Evolutionary conservation across 2,888 invertebrate genomes (phyloP), one percentile per base, ranked within the genome.

Genomic region (Hetaerina titia): DNA sequence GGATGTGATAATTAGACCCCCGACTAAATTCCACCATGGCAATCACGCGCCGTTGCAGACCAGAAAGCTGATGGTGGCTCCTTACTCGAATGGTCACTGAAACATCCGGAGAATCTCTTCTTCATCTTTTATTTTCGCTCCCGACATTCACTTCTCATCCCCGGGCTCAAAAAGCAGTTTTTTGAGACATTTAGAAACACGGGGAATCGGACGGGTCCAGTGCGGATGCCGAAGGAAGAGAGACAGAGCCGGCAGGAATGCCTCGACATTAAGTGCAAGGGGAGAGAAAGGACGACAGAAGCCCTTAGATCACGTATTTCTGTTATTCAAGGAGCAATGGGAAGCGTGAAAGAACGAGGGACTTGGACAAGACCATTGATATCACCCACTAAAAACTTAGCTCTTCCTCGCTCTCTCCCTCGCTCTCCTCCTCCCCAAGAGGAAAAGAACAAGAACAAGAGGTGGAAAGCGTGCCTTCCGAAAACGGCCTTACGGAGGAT

Each of bases 1-100:
- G 81, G 56, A 92, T 57, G 92, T 56, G 64, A 92, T 92, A 92
- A 92, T 92, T 92, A 92, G 57, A 25, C n/a, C 69, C 56, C 22
- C 92, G 25, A 69, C 56, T 57, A 92, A 92, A 92, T 92, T 92
- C 92, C 69, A 56, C 22, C 22, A 64, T 64, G 15, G 64, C 45
- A 90, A 92, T 92, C 56, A 92, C 92, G 45, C 56, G 56, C 45
- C 45, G 56, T 15, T 56, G 92, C 92, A 56, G 22, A 45, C 92
- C 22, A 56, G 56, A 92, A 45, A 57, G n/a, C 56, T 25, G 74
- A 74, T 45, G 69, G 56, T 63, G n/a, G 92, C 45, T 45, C 45
- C 56, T 92, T 45, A 92, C 92, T 69, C 56, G 56, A 74, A 92
- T 92, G 92, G 56, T 56, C 74, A n/a, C 19, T 64, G 90, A 90